Percentiles rank a stretch among this genome's conserved stretches.
Evolutionary conservation across 2,888 invertebrate genomes (phyloP).

Genomic region (Plusia festucae): DNA sequence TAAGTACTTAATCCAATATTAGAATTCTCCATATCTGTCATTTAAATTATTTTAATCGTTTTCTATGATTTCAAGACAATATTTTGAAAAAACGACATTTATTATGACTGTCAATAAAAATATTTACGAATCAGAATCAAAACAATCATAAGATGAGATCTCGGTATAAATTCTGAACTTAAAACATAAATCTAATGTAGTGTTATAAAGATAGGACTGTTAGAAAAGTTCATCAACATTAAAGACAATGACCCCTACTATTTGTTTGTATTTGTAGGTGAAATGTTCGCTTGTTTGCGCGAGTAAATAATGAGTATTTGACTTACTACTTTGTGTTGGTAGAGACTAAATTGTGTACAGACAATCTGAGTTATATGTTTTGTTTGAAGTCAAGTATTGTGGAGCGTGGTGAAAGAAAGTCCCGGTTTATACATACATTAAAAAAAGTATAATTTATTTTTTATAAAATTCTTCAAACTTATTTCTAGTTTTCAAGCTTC

Average conservation of each 20-base stretch:
- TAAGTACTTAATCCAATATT: too few species aligned
- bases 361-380: background rate
- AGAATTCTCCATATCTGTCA: too few species aligned
- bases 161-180: slow-evolving; percentile 33
- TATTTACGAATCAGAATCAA: slow-evolving; percentile 17
- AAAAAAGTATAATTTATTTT: too few species aligned
- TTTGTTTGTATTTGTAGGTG: slow-evolving; percentile 12
- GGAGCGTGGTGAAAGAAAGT: too few species aligned
- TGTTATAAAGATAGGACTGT: slow-evolving; percentile 24
- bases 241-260: slow-evolving; percentile 15
- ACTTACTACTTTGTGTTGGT: slow-evolving; percentile 30
- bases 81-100: too few species aligned
- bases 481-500: too few species aligned
- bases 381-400: too few species aligned
- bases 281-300: slow-evolving; percentile 34
- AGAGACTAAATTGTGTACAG: slow-evolving; percentile 3
- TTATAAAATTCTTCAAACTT: too few species aligned
- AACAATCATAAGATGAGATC: slow-evolving; percentile 31
- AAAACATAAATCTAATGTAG: slow-evolving; percentile 35
- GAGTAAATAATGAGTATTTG: slow-evolving; percentile 33
- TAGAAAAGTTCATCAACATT: slow-evolving; percentile 1
- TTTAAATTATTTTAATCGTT: too few species aligned
- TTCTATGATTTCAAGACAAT: too few species aligned
- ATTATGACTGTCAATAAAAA: background rate
- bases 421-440: too few species aligned